phyloP scores from a whole-genome alignment of 2,113 vertebrate genomes.

The Clarias batrachus region DNA sequence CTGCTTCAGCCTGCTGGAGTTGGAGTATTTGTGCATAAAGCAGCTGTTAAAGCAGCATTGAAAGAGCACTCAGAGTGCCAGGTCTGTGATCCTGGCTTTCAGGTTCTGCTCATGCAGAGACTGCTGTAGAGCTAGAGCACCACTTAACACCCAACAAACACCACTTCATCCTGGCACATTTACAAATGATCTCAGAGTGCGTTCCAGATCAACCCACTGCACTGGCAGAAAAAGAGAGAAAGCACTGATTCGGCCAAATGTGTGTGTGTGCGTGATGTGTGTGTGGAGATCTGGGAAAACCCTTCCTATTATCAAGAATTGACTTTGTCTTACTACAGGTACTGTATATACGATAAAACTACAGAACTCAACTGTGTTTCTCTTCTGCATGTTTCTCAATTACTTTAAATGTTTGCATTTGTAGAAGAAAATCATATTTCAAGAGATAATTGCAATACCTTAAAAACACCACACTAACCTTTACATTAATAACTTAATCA shows the following conservation, averaged over 20 bases:
- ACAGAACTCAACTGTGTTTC: not conserved
- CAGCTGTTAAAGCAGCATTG: slow-evolving; percentile 10
- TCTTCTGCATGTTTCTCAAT: not conserved
- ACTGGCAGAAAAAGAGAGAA: not conserved
- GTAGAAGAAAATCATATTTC: not conserved
- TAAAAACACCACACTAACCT: not conserved
- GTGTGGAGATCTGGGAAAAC: not conserved
- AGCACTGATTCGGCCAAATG: not conserved
- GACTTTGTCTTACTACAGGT: not conserved
- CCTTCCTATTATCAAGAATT: not conserved
- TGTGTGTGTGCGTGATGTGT: not conserved
- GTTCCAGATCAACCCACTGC: slow-evolving; percentile 46
- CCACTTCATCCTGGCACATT: slow-evolving; percentile 34
- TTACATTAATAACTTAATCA: not conserved
- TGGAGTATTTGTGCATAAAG: not conserved
- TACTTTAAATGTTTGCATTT: not conserved
- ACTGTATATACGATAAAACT: not conserved
- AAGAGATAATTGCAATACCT: not conserved
- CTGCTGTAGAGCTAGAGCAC: not conserved
- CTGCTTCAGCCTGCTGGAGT: not conserved
- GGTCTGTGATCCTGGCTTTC: slow-evolving; percentile 21
- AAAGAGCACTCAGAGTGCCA: slow-evolving; percentile 26
- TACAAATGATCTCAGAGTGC: not conserved
- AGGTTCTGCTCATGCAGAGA: not conserved
- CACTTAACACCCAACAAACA: slow-evolving; percentile 43